These are phyloP conservation scores for Dipodomys merriami DNA, from an alignment of 2,113 vertebrate genomes.

Conservation along the genomic window DNA sequence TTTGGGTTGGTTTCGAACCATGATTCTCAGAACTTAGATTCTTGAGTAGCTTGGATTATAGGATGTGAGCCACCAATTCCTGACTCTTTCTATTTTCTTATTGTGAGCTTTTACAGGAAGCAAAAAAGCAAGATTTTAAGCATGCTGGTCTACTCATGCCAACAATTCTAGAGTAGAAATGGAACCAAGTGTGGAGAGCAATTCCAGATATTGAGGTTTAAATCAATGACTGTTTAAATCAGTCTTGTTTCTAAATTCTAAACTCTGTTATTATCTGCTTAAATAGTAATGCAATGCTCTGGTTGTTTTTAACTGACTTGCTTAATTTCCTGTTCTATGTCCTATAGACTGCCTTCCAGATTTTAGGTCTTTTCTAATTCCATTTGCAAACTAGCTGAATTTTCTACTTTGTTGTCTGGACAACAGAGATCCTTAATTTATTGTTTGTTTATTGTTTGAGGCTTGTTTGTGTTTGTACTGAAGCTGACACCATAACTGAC, in stretches of 20 bases:
- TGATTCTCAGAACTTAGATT: too few species aligned
- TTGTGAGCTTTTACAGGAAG: not conserved
- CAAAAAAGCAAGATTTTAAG: not conserved
- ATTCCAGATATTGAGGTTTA: not conserved
- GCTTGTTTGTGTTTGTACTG: not conserved
- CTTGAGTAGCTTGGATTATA: too few species aligned
- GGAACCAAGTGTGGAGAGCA: not conserved
- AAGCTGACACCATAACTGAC: not conserved
- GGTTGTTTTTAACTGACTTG: not conserved
- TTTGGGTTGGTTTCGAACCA: too few species aligned
- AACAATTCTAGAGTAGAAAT: not conserved
- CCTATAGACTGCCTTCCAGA: not conserved
- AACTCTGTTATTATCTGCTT: not conserved
- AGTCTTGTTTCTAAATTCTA: constrained; percentile 7
- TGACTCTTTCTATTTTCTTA: too few species aligned
- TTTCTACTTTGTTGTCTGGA: not conserved
- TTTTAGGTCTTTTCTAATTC: not conserved
- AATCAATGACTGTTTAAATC: constrained; percentile 25
- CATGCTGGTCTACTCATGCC: not conserved
- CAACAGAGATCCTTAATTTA: not conserved
- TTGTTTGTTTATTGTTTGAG: not conserved
- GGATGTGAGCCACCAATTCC: too few species aligned
- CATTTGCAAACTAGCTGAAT: not conserved
- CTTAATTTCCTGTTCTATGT: not conserved
- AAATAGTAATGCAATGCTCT: not conserved